phyloP scores from a whole-genome alignment of 2,888 invertebrate species.

The Corythucha ciliata region DNA sequence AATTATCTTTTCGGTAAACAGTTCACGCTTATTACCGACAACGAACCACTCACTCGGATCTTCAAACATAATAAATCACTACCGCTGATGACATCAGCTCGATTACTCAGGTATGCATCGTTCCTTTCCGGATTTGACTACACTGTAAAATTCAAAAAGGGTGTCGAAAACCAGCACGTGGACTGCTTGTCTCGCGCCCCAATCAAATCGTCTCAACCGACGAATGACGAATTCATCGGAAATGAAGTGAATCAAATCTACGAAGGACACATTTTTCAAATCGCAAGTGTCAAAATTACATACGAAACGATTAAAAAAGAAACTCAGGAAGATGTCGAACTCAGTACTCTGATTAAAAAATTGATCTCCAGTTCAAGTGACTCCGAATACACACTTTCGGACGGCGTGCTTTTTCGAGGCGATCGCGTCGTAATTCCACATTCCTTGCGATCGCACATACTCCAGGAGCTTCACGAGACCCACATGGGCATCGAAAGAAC shows the following conservation, averaged over 20 bases:
- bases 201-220: not conserved
- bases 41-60: conserved; percentile 20
- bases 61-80: conserved; percentile 19
- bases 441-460: conserved; percentile 19
- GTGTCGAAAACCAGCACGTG: conserved; percentile 25
- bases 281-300: conserved; percentile 17
- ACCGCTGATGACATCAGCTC: conserved; percentile 21
- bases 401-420: conserved; percentile 12
- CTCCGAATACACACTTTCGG: conserved; percentile 12
- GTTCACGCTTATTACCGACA: conserved; percentile 24
- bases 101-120: conserved; percentile 25
- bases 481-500: conserved; percentile 19
- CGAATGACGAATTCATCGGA: conserved; percentile 2
- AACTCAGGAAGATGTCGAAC: conserved; percentile 20
- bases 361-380: conserved; percentile 4
- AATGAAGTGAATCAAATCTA: conserved; percentile 10
- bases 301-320: conserved; percentile 14
- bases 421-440: conserved; percentile 17
- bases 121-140: conserved; percentile 18
- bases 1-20: conserved; percentile 24
- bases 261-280: no score
- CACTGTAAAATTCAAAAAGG: conserved; percentile 23
- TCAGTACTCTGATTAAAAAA: conserved; percentile 3
- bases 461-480: conserved; percentile 35
- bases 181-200: conserved; percentile 28